Conservation (phyloP, 2,113 vertebrate species). For the Aegithalos caudatus region DNA sequence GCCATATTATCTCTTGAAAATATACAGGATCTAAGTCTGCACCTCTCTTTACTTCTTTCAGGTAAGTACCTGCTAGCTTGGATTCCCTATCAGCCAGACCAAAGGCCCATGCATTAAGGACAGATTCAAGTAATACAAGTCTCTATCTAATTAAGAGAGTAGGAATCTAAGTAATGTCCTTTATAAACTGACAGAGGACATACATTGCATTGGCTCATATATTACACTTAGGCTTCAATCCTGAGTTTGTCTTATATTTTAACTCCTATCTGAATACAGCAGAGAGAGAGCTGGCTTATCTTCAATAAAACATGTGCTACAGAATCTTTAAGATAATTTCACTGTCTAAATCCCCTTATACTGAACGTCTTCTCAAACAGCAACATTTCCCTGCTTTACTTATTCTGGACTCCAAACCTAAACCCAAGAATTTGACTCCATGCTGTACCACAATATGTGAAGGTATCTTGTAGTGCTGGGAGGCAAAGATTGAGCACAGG, state of each 20-base stretch:
- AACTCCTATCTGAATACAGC: not conserved
- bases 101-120: not conserved
- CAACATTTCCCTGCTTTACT: not conserved
- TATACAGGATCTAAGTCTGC: not conserved
- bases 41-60: not conserved
- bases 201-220: not conserved
- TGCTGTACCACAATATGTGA: not conserved
- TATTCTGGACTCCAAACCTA: not conserved
- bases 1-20: not conserved
- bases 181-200: not conserved
- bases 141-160: not conserved
- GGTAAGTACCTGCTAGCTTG: not conserved
- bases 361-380: not conserved
- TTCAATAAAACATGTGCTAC: not conserved
- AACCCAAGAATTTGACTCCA: not conserved
- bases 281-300: conserved; percentile 11
- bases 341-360: not conserved
- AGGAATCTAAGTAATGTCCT: not conserved
- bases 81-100: not conserved
- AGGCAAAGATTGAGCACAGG: not conserved
- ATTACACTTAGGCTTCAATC: not conserved
- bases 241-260: not conserved
- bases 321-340: conserved; percentile 2
- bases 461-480: not conserved
- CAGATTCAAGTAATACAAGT: not conserved